These are phyloP conservation scores for Podilymbus podiceps DNA, from an alignment of 2,113 vertebrate genomes.

Conservation along the genomic window DNA sequence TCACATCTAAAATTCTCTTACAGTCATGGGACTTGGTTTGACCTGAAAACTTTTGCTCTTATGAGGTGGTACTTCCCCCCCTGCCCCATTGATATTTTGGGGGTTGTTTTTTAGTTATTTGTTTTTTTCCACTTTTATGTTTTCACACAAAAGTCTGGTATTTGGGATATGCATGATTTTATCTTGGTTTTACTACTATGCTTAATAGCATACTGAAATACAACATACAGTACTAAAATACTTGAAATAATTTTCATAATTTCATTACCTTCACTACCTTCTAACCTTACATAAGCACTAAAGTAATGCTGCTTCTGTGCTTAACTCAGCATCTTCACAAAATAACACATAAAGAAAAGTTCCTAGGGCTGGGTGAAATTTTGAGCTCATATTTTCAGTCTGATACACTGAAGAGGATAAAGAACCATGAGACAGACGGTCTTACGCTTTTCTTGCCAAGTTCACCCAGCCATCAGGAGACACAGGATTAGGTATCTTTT, in stretches of 20 bases:
- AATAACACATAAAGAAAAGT: neutral
- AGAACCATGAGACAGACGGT: conserved; percentile 45
- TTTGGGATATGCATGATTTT: rapidly evolving
- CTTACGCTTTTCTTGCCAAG: conserved; percentile 11
- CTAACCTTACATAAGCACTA: neutral
- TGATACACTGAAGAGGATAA: neutral
- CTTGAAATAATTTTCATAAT: neutral
- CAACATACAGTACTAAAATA: neutral
- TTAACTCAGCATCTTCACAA: neutral
- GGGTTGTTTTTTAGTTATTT: neutral
- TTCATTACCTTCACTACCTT: neutral
- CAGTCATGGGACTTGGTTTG: neutral
- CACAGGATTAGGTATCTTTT: neutral
- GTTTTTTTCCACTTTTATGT: neutral
- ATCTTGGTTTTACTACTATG: neutral
- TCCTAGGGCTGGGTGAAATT: neutral
- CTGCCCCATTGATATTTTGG: no score
- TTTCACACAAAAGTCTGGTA: neutral
- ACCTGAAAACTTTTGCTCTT: neutral
- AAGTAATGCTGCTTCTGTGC: neutral
- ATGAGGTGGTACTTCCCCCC: no score
- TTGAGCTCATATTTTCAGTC: neutral
- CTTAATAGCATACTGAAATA: neutral
- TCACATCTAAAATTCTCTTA: no score
- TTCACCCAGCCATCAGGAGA: neutral